These are phyloP conservation scores for Semicossyphus pulcher DNA, from an alignment of 2,113 vertebrate genomes.

Conservation along the genomic window DNA sequence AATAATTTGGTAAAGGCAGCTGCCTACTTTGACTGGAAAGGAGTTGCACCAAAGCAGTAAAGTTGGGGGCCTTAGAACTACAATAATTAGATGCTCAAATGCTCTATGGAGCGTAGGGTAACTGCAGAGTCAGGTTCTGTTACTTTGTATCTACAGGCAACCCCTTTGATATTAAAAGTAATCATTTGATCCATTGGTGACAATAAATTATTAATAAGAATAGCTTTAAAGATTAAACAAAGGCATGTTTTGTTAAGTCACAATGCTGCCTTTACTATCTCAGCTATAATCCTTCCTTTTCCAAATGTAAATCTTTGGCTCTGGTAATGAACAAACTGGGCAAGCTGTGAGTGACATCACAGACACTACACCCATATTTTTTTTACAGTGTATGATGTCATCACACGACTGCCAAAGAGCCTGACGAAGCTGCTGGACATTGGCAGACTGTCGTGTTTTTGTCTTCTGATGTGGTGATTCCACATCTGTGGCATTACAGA, in stretches of 20 bases:
- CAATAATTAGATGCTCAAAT: no score
- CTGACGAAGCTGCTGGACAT: background rate
- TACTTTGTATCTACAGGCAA: background rate
- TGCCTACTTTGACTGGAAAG: no score
- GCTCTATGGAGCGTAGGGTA: no score
- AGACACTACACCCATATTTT: slow-evolving; percentile 1
- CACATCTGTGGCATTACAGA: slow-evolving; percentile 15
- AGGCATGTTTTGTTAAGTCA: background rate
- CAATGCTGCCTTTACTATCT: background rate
- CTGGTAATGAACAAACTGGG: background rate
- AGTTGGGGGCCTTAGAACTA: no score
- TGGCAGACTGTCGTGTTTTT: background rate
- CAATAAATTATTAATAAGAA: background rate
- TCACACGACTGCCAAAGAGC: background rate
- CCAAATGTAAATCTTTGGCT: background rate
- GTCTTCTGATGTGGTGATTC: slow-evolving; percentile 18
- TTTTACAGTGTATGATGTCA: slow-evolving; percentile 15
- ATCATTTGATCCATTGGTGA: background rate
- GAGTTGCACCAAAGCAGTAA: no score
- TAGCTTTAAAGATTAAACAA: background rate
- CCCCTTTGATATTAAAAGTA: background rate
- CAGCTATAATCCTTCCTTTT: background rate
- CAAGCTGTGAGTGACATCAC: background rate
- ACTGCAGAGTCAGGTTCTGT: background rate
- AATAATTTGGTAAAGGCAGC: no score